Evolutionary conservation across 2,888 invertebrate species (phyloP).

Genomic region (Disparrhopalites patrizii): DNA sequence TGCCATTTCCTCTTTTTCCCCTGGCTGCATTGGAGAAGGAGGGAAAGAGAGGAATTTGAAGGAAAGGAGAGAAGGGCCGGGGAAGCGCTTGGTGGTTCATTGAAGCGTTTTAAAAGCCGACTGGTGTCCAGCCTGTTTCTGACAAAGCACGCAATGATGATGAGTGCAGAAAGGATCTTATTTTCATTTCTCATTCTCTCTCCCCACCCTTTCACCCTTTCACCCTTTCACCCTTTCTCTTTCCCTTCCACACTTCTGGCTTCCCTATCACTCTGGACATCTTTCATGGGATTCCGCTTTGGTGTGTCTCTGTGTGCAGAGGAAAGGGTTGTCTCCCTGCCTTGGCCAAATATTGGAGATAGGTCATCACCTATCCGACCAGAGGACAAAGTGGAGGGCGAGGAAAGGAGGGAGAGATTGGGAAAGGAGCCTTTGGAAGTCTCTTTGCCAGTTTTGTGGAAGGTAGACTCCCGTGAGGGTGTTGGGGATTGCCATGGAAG

Average conservation of each 20-base stretch:
- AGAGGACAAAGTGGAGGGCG: conserved; percentile 22
- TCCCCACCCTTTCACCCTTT: not conserved
- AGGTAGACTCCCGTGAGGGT: not conserved
- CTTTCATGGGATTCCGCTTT: not conserved
- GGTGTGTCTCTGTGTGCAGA: conserved; percentile 1
- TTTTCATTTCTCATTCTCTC: conserved; percentile 24
- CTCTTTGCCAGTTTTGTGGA: not conserved
- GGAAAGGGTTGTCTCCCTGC: too few species aligned
- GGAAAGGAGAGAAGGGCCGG: too few species aligned
- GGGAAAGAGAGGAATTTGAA: too few species aligned
- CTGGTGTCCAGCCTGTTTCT: too few species aligned
- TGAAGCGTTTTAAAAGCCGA: too few species aligned
- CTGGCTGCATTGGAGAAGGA: too few species aligned
- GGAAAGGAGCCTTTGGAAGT: not conserved
- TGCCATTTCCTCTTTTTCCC: too few species aligned
- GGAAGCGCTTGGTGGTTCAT: too few species aligned
- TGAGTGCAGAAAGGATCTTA: conserved; percentile 22
- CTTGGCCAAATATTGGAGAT: conserved; percentile 33
- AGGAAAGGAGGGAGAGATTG: not conserved
- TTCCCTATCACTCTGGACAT: not conserved
- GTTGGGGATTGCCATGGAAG: not conserved
- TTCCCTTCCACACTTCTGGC: not conserved
- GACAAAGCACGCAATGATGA: conserved; percentile 1
- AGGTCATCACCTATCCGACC: conserved; percentile 25
- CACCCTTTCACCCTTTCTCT: too few species aligned